Evolutionary conservation across 1,140 invertebrate species (phyloP).

Genomic region (Procambarus virginalis): DNA sequence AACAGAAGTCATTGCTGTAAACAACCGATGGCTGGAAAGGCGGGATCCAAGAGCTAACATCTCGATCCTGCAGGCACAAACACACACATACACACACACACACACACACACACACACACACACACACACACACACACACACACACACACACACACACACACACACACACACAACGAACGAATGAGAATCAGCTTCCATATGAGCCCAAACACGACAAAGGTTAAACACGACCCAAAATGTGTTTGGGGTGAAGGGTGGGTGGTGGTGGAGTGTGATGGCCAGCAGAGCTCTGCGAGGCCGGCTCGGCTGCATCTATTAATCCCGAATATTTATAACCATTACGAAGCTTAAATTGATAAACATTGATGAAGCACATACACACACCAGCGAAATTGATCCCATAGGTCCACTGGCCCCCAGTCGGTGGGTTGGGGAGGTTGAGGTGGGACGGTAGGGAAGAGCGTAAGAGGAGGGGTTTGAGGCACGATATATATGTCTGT

Average conservation of each 20-base stretch:
- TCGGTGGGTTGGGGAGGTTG: background rate
- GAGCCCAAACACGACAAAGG: background rate
- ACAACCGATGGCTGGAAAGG: too few species aligned
- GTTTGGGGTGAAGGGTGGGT: background rate
- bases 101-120: slow-evolving; percentile 12
- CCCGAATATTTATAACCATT: slow-evolving; percentile 10
- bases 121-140: slow-evolving; percentile 17
- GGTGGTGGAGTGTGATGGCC: background rate
- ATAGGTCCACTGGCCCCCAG: background rate
- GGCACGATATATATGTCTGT: too few species aligned
- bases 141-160: background rate
- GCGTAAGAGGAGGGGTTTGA: too few species aligned
- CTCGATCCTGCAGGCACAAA: background rate
- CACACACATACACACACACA: slow-evolving; percentile 8
- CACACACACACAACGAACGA: background rate
- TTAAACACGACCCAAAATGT: too few species aligned
- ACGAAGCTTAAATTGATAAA: slow-evolving; percentile 8
- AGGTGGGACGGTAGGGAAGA: background rate
- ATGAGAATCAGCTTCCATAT: too few species aligned
- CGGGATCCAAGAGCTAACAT: too few species aligned
- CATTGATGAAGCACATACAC: slow-evolving; percentile 3
- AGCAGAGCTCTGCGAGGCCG: too few species aligned
- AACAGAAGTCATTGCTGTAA: too few species aligned
- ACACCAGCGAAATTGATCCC: background rate
- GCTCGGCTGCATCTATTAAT: background rate